Evolutionary conservation across 1,140 invertebrate genomes (phyloP).

Genomic region (Sycobia sp.): DNA sequence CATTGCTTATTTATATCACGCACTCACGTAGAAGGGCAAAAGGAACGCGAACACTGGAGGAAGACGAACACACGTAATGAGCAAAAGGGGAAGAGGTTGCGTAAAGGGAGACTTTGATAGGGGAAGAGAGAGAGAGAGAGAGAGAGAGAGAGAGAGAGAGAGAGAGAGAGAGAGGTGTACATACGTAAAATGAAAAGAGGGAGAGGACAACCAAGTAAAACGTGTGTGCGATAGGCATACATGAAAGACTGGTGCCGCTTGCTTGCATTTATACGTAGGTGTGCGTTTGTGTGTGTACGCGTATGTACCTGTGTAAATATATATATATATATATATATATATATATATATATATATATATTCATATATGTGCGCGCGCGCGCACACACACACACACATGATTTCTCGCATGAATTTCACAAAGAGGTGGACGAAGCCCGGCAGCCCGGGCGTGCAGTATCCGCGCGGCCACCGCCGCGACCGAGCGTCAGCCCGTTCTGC

Average conservation of each 20-base stretch:
- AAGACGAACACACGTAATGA: constrained; percentile 5
- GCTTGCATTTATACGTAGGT: too few species aligned
- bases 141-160: not conserved
- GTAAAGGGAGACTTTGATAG: too few species aligned
- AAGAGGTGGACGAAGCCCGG: too few species aligned
- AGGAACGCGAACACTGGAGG: constrained; percentile 20
- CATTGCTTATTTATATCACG: constrained; percentile 11
- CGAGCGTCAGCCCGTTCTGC: constrained; percentile 5
- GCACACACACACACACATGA: too few species aligned
- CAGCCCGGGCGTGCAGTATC: not conserved
- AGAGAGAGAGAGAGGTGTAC: not conserved
- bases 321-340: too few species aligned
- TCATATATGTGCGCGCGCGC: too few species aligned
- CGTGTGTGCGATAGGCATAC: constrained; percentile 39
- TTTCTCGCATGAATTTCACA: too few species aligned
- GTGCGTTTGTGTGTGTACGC: too few species aligned
- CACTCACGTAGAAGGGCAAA: constrained; percentile 5
- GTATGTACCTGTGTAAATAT: not conserved
- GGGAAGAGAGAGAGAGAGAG: constrained; percentile 13
- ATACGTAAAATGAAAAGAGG: not conserved
- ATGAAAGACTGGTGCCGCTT: constrained; percentile 46
- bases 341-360: too few species aligned
- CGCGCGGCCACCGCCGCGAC: not conserved
- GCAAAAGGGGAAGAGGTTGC: not conserved
- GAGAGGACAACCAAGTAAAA: not conserved